phyloP scores from a whole-genome alignment of 2,113 vertebrate species.

The Synodontis membranacea region DNA sequence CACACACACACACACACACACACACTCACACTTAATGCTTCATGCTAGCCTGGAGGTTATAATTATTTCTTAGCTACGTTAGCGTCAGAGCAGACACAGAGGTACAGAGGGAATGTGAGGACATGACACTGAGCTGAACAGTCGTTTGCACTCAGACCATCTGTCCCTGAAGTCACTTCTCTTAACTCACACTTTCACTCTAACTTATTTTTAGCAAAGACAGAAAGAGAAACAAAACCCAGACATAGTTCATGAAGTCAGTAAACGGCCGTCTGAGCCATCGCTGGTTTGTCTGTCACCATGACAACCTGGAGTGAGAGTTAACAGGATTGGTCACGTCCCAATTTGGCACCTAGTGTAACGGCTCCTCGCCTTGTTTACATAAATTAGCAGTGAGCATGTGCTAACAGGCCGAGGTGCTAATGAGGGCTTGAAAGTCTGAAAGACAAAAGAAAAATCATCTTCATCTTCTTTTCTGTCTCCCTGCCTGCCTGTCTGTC shows the following conservation, averaged over 20 bases:
- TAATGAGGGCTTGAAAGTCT: background rate
- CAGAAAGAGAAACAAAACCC: conserved; percentile 17
- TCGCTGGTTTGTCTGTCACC: conserved; percentile 44
- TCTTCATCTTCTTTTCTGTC: background rate
- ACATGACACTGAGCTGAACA: background rate
- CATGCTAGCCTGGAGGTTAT: background rate
- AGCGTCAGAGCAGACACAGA: background rate
- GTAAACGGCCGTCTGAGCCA: background rate
- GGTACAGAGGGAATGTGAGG: background rate
- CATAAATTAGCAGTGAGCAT: conserved; percentile 18
- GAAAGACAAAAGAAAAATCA: background rate
- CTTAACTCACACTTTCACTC: background rate
- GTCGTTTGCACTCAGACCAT: background rate
- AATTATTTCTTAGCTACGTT: background rate
- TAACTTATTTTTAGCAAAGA: background rate
- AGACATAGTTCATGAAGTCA: conserved; percentile 11
- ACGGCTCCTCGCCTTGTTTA: conserved; percentile 8
- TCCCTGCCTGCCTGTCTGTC: background rate
- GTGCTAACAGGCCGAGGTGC: background rate
- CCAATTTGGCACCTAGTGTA: conserved; percentile 1
- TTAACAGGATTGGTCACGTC: conserved; percentile 1
- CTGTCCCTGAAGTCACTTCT: background rate
- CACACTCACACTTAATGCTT: background rate
- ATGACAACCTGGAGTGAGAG: conserved; percentile 37
- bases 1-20: conserved; percentile 4